Evolutionary conservation across 2,888 invertebrate genomes (phyloP).

Genomic region (Noctua comes): DNA sequence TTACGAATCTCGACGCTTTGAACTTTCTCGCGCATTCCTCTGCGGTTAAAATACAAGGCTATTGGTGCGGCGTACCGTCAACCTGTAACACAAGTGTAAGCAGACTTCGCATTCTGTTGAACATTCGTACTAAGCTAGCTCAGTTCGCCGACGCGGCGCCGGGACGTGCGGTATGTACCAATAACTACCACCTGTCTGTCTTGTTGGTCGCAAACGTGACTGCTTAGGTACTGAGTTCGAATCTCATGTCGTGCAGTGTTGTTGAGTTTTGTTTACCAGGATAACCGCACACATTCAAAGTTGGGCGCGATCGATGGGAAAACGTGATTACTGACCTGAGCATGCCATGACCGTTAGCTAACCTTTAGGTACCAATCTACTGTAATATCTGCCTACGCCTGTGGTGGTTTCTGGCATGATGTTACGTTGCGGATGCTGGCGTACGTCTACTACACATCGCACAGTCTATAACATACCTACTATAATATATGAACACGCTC

Average conservation of each 20-base stretch:
- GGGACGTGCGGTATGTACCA: neutral
- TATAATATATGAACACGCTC: neutral
- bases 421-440: neutral
- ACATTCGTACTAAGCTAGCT: neutral
- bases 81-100: neutral
- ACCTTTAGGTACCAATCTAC: too few relatives aligned
- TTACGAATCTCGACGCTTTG: neutral
- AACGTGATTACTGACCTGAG: too few relatives aligned
- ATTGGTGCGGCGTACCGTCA: neutral
- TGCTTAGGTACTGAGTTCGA: neutral
- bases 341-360: too few relatives aligned
- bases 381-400: too few relatives aligned
- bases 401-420: too few relatives aligned
- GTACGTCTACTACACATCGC: neutral
- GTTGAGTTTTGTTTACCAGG: neutral
- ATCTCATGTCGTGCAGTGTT: neutral
- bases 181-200: neutral
- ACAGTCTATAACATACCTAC: neutral
- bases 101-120: neutral
- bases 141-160: neutral
- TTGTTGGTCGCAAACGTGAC: too few relatives aligned
- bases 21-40: slow-evolving; percentile 48
- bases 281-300: too few relatives aligned
- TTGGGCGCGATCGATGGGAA: too few relatives aligned
- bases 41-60: neutral